Conservation (phyloP, 2,113 vertebrate genomes). For the Mustelus asterias region DNA sequence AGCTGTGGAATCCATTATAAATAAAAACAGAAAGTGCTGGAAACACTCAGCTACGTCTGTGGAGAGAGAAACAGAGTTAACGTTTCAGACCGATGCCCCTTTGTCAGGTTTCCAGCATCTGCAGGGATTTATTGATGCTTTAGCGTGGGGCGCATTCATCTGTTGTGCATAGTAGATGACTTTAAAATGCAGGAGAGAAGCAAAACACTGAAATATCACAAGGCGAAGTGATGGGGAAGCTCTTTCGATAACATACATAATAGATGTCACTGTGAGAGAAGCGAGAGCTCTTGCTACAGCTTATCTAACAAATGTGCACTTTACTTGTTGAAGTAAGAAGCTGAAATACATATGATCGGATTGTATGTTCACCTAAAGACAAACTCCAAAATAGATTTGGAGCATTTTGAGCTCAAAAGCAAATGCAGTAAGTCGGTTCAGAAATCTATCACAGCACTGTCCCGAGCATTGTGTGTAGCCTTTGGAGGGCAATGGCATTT, state of each 20-base stretch:
- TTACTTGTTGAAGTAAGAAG: background rate
- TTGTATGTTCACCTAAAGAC: background rate
- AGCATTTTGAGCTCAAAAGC: conserved; percentile 11
- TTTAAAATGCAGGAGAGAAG: background rate
- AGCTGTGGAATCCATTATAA: background rate
- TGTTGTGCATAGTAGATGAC: background rate
- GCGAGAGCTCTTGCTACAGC: background rate
- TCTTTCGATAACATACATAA: background rate
- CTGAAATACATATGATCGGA: background rate
- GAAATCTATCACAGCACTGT: background rate
- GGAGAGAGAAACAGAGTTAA: background rate
- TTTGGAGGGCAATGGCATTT: background rate
- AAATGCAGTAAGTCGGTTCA: background rate
- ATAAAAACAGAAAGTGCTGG: background rate
- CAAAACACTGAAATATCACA: background rate
- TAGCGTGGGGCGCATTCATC: background rate
- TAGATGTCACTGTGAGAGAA: background rate
- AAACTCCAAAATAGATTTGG: background rate
- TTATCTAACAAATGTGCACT: background rate
- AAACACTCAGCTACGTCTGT: background rate
- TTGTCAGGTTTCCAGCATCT: background rate
- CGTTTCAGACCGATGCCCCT: background rate
- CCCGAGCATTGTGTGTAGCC: background rate
- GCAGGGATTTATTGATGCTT: background rate
- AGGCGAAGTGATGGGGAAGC: background rate